Evolutionary conservation across 2,888 invertebrate genomes (phyloP).

Genomic region (Tipula vernalis): DNA sequence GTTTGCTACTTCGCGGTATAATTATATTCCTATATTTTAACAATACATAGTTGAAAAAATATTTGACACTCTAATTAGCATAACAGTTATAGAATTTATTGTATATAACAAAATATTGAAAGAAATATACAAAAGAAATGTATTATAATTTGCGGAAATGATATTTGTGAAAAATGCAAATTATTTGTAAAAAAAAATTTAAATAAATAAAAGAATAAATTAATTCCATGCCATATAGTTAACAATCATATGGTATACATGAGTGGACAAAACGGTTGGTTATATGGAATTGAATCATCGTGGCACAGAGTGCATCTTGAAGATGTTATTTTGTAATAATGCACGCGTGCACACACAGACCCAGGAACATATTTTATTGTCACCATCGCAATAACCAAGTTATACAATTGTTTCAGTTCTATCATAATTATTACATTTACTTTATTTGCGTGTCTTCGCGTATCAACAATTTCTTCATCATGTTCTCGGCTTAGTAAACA

Average conservation of each 20-base stretch:
- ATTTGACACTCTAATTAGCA: not conserved
- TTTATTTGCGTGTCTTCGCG: not conserved
- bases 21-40: not conserved
- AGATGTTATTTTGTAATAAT: not conserved
- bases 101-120: not conserved
- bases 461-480: not conserved
- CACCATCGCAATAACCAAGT: not conserved
- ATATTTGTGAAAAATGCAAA: slow-evolving; percentile 4
- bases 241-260: not conserved
- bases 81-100: not conserved
- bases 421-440: not conserved
- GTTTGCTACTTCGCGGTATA: not conserved
- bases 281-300: not conserved
- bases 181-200: not conserved
- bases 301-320: not conserved
- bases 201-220: slow-evolving; percentile 4
- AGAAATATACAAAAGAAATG: not conserved
- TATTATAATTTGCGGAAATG: slow-evolving; percentile 4
- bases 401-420: not conserved
- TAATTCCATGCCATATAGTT: not conserved
- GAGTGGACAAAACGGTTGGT: not conserved
- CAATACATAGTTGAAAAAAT: not conserved
- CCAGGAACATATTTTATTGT: not conserved
- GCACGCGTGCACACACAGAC: not conserved
- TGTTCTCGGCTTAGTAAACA: not conserved